These are phyloP conservation scores for Gallirallus australis DNA, from an alignment of 2,797 vertebrate genomes.

Conservation along the genomic window DNA sequence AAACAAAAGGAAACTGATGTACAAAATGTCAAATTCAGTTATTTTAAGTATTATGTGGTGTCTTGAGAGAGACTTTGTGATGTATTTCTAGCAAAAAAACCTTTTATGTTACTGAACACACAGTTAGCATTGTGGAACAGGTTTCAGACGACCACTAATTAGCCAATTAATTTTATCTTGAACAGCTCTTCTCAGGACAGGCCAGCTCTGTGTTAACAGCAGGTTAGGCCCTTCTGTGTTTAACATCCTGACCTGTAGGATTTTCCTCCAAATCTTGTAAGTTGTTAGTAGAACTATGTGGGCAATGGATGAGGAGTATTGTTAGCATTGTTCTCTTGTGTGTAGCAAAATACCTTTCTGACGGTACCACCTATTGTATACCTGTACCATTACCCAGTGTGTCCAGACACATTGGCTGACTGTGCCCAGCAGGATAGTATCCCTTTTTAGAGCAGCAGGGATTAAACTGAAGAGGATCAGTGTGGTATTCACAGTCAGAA, in stretches of 20 bases:
- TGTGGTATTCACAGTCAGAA: constrained; percentile 33
- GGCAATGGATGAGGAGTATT: not conserved
- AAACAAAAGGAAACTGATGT: not conserved
- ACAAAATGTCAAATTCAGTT: not conserved
- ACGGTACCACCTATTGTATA: not conserved
- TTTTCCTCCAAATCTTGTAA: not conserved
- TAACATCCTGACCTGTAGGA: not conserved
- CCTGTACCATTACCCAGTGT: not conserved
- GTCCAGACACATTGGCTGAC: not conserved
- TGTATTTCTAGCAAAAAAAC: not conserved
- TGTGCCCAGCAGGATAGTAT: not conserved
- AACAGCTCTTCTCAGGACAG: not conserved
- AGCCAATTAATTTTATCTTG: not conserved
- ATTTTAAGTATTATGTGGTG: not conserved
- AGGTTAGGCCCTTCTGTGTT: not conserved
- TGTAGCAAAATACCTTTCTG: not conserved
- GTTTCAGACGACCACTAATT: not conserved
- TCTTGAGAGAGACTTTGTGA: not conserved
- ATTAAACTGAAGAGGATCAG: constrained; percentile 49
- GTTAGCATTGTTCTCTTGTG: not conserved
- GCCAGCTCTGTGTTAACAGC: not conserved
- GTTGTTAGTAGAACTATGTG: not conserved
- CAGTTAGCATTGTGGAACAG: not conserved
- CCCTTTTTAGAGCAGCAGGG: not conserved
- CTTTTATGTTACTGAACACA: not conserved